Evolutionary conservation across 1,140 invertebrate species (phyloP).

Genomic region (Lordiphosa mommai): DNA sequence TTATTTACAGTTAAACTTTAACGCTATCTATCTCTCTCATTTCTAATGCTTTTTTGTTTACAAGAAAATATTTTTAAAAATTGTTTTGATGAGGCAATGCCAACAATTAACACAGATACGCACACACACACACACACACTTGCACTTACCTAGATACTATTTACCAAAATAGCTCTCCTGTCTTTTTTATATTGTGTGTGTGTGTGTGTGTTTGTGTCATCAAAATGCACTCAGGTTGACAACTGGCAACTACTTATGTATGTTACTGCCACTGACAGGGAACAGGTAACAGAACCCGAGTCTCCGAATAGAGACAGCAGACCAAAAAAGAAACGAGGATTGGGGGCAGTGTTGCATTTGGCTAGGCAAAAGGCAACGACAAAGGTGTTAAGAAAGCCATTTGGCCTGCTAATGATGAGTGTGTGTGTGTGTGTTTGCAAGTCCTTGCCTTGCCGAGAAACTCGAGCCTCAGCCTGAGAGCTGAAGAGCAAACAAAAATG

Average conservation of each 20-base stretch:
- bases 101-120: too few relatives aligned
- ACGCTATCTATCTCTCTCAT: too few relatives aligned
- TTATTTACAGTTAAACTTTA: too few relatives aligned
- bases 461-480: slow-evolving; percentile 52
- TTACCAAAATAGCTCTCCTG: slow-evolving; percentile 19
- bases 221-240: slow-evolving; percentile 67
- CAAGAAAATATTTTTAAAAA: too few relatives aligned
- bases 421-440: slow-evolving; percentile 22
- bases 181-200: not conserved
- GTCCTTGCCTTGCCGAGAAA: slow-evolving; percentile 39
- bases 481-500: slow-evolving; percentile 77
- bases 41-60: too few relatives aligned
- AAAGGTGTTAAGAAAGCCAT: slow-evolving; percentile 77
- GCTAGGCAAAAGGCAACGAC: slow-evolving; percentile 45
- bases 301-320: slow-evolving; percentile 7
- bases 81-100: too few relatives aligned
- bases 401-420: slow-evolving; percentile 70
- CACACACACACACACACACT: slow-evolving; percentile 22
- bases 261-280: slow-evolving; percentile 65
- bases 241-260: slow-evolving; percentile 69
- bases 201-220: slow-evolving; percentile 15
- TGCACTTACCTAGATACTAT: slow-evolving; percentile 36
- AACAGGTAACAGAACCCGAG: not conserved
- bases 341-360: slow-evolving; percentile 24
- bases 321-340: not conserved